phyloP scores from a whole-genome alignment of 2,113 vertebrate genomes.

The Bolborhynchus lineola region DNA sequence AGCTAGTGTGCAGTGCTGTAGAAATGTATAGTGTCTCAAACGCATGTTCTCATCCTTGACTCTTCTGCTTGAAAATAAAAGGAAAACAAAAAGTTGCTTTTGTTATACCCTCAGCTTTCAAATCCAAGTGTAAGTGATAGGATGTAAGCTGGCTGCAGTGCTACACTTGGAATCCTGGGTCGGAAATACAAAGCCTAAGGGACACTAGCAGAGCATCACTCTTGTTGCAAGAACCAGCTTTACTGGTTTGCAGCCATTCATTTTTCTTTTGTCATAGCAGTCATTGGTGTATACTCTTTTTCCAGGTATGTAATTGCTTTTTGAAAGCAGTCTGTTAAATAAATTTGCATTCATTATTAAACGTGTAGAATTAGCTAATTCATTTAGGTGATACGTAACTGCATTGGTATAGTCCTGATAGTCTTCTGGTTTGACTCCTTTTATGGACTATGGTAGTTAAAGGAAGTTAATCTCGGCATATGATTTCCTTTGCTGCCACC shows the following conservation, averaged over 20 bases:
- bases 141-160: background rate
- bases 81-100: background rate
- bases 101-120: background rate
- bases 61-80: background rate
- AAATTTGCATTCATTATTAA: background rate
- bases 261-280: background rate
- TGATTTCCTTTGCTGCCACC: background rate
- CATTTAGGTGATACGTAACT: background rate
- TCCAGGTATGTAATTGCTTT: background rate
- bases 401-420: background rate
- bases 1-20: background rate
- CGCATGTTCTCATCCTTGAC: background rate
- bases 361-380: background rate
- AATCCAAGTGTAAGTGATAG: accelerated
- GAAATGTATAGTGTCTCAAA: background rate
- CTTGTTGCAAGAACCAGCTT: background rate
- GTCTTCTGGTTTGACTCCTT: background rate
- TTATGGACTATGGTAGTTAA: background rate
- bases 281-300: background rate
- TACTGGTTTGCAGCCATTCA: background rate
- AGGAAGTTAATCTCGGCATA: background rate
- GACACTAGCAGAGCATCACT: background rate
- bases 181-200: background rate
- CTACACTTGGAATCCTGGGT: background rate
- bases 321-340: background rate